Evolutionary conservation across 2,113 vertebrate genomes (phyloP).

Genomic region (Candoia aspera): DNA sequence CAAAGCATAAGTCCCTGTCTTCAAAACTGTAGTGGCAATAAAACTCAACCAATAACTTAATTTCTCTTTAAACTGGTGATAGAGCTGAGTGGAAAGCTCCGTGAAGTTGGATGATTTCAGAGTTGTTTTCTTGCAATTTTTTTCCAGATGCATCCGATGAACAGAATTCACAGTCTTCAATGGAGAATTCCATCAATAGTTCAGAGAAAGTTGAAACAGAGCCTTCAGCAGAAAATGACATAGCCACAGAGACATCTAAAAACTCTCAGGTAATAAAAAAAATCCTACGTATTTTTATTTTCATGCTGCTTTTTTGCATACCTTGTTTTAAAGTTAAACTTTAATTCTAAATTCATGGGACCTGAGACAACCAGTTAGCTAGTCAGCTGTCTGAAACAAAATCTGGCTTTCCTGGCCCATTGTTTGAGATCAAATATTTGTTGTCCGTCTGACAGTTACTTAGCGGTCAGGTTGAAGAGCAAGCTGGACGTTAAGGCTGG

Average conservation of each 20-base stretch:
- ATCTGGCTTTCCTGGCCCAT: not conserved
- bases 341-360: not conserved
- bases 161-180: constrained; percentile 80
- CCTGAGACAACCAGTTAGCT: constrained; percentile 28
- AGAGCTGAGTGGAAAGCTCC: constrained; percentile 7
- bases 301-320: not conserved
- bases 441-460: not conserved
- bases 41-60: not conserved
- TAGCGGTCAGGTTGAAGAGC: constrained; percentile 9
- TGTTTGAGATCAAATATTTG: not conserved
- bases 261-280: constrained; percentile 88
- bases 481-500: constrained; percentile 12
- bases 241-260: constrained; percentile 82
- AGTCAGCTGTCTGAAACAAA: not conserved
- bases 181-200: constrained; percentile 85
- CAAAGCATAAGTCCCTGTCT: not conserved
- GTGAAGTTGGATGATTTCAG: constrained; percentile 24
- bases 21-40: not conserved
- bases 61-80: not conserved
- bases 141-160: constrained; percentile 77
- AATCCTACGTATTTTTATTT: not conserved
- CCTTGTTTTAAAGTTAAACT: not conserved
- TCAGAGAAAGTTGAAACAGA: constrained; percentile 86
- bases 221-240: constrained; percentile 82
- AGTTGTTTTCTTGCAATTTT: constrained; percentile 28